Conservation (phyloP, 1,140 invertebrate genomes). For the Saccostrea cuccullata region DNA sequence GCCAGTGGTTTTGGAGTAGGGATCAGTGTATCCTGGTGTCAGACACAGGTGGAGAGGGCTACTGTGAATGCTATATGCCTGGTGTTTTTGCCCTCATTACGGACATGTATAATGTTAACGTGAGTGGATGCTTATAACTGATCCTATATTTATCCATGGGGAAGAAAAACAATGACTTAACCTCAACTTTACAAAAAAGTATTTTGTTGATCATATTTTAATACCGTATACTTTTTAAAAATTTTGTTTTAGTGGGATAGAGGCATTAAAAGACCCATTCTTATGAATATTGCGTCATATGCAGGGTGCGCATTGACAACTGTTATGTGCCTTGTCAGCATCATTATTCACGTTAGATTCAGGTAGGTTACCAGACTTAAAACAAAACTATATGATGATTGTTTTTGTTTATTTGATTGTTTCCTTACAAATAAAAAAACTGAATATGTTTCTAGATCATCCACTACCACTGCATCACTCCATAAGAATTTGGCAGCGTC, state of each 20-base stretch:
- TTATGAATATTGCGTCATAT: slow-evolving; percentile 77
- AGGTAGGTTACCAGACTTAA: slow-evolving; percentile 63
- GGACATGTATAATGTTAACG: slow-evolving; percentile 77
- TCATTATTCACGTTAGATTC: slow-evolving; percentile 73
- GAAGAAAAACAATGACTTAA: not conserved
- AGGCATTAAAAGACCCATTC: slow-evolving; percentile 69
- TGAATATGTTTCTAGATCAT: slow-evolving; percentile 69
- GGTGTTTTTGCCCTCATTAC: slow-evolving; percentile 76
- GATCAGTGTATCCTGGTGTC: slow-evolving; percentile 59
- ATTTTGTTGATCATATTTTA: not conserved
- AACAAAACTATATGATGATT: too few relatives aligned
- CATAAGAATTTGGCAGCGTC: slow-evolving; percentile 77
- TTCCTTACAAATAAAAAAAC: not conserved
- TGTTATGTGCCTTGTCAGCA: slow-evolving; percentile 72
- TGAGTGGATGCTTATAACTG: slow-evolving; percentile 57
- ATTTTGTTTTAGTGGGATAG: slow-evolving; percentile 74
- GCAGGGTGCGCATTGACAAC: slow-evolving; percentile 75
- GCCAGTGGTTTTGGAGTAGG: slow-evolving; percentile 64
- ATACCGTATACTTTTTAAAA: too few relatives aligned
- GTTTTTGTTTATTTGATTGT: too few relatives aligned
- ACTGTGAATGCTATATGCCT: slow-evolving; percentile 69
- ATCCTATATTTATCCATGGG: not conserved
- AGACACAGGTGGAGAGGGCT: slow-evolving; percentile 55
- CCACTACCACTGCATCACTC: slow-evolving; percentile 74
- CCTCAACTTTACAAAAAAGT: not conserved